phyloP scores from a whole-genome alignment of 2,888 invertebrate genomes.

The Heliconius ethilla region DNA sequence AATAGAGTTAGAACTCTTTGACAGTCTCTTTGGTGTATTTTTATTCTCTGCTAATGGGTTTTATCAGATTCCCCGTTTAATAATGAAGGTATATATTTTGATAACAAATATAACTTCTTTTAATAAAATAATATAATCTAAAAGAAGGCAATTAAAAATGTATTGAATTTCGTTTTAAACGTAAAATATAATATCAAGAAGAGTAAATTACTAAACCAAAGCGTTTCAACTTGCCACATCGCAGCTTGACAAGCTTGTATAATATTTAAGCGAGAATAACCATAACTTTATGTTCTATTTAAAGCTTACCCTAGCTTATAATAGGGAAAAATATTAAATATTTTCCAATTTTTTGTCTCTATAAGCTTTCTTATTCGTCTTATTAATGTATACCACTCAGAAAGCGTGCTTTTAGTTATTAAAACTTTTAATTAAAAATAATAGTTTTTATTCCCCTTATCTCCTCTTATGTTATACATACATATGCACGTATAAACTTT shows the following conservation, averaged over 20 bases:
- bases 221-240: background rate
- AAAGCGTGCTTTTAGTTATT: too few species aligned
- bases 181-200: background rate
- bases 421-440: too few species aligned
- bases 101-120: background rate
- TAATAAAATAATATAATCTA: background rate
- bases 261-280: background rate
- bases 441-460: too few species aligned
- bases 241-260: constrained; percentile 6
- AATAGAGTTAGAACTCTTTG: too few species aligned
- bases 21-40: too few species aligned
- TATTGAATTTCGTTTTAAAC: background rate
- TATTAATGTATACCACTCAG: too few species aligned
- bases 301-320: background rate
- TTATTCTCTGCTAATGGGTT: too few species aligned
- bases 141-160: background rate
- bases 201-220: constrained; percentile 9
- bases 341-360: background rate
- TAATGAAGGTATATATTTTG: too few species aligned
- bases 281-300: background rate
- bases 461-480: too few species aligned
- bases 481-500: too few species aligned
- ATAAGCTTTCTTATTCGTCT: too few species aligned
- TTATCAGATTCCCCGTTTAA: too few species aligned
- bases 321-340: background rate